Evolutionary conservation across 2,888 invertebrate genomes (phyloP), one percentile per base, ranked within the genome.

Genomic region (Pammene fasciana): DNA sequence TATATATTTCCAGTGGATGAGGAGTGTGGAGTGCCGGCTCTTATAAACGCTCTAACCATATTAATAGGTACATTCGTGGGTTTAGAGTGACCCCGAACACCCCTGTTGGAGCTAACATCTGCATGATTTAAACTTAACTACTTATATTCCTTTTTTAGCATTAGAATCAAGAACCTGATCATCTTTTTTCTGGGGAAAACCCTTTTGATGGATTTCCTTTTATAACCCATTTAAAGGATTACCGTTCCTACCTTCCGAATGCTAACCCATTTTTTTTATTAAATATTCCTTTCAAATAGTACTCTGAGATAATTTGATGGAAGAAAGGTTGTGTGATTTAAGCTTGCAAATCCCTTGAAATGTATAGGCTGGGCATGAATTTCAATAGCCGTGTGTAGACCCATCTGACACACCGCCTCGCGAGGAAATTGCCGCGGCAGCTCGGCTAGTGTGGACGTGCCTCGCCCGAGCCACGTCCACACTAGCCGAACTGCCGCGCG

Each of bases 21-120:
- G 81, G 95, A 95, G 84, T 95, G 94, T 94, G 94, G 94, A 89
- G 94, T 95, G 92, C 93, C 95, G 85, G 94, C 95, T 84, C 94
- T 96, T 91, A 93, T 94, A 93, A 94, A 95, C 86, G 95, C 95
- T 93, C 94, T 96, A 94, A 94, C 94, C 85, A 94, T 95, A 92
- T 88, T 94, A 85, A 94, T 94, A 94, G 94, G 94, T 94, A 94
- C 83, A 79, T 80, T 77, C 75, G 78, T 84, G 81, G 80, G 83
- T 85, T 84, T 86, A 77, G 85, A 79, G 85, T 87, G 84, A 76
- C 79, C 80, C 83, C 81, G 52, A 43, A 7, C 62, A 50, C 50
- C 62, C 64, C 54, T 77, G 64, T 73, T 82, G 77, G 34, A 59
- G 79, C 78, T 84, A 85, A 86, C 76, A 71, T 67, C 72, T 71